Evolutionary conservation across 2,797 vertebrate species (phyloP).

Genomic region (Protosalanx chinensis): DNA sequence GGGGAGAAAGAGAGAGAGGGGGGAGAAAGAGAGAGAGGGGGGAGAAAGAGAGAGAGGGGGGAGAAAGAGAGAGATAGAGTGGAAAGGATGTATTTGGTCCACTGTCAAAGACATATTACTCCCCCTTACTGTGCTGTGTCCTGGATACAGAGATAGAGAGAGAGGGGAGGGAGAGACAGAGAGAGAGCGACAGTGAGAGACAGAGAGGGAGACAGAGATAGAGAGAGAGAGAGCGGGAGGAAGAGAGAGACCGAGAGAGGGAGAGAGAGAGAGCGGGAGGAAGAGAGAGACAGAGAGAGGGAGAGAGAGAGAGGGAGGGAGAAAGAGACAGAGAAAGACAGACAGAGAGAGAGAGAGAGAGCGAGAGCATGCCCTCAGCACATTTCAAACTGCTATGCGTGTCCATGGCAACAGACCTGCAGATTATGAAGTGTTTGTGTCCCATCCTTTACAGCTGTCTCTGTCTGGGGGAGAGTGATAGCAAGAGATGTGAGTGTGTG

Average conservation of each 20-base stretch:
- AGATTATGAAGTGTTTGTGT: too few relatives aligned
- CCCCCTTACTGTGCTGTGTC: too few relatives aligned
- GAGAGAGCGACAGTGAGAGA: not conserved
- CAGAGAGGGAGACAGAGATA: constrained; percentile 3
- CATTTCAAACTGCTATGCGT: too few relatives aligned
- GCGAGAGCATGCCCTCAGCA: not conserved
- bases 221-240: not conserved
- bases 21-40: not conserved
- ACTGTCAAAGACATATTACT: too few relatives aligned
- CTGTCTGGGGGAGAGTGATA: not conserved
- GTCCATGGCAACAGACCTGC: too few relatives aligned
- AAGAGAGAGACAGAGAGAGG: constrained; percentile 8
- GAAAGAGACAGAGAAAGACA: constrained; percentile 2
- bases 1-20: not conserved
- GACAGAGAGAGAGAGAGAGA: not conserved
- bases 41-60: constrained; percentile 3
- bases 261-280: not conserved
- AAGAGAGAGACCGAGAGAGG: too few relatives aligned
- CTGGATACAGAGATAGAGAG: not conserved
- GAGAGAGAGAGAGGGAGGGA: constrained; percentile 1
- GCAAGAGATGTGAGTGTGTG: too few relatives aligned
- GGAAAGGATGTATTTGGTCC: too few relatives aligned
- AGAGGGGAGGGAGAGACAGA: not conserved
- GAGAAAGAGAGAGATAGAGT: constrained; percentile 1
- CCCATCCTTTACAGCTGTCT: too few relatives aligned